Conservation (phyloP, 2,113 vertebrate genomes). For the Peromyscus californicus region DNA sequence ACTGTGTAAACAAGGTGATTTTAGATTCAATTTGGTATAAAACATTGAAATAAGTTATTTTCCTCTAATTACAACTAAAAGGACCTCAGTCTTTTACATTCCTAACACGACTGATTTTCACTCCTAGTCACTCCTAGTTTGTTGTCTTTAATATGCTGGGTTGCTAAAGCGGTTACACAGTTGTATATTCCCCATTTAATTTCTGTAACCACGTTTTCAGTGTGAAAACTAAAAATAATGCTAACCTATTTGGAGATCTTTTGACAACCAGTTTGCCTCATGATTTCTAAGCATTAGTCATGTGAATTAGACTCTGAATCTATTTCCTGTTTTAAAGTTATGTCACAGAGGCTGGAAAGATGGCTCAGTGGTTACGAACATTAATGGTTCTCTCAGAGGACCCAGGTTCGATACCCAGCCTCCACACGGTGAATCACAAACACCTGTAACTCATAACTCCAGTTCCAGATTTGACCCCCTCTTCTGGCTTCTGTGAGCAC, state of each 20-base stretch:
- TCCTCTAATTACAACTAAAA: slow-evolving; percentile 42
- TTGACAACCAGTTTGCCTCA: neutral
- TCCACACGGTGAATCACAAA: neutral
- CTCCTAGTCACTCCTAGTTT: slow-evolving; percentile 12
- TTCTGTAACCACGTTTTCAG: neutral
- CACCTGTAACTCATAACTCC: neutral
- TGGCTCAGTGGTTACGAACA: neutral
- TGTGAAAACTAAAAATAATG: slow-evolving; percentile 68
- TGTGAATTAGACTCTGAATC: neutral
- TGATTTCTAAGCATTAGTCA: slow-evolving; percentile 14
- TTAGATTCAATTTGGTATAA: neutral
- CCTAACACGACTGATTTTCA: neutral
- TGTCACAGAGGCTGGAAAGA: neutral
- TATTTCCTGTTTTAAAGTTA: slow-evolving; percentile 37
- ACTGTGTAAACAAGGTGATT: neutral
- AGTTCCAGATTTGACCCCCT: neutral
- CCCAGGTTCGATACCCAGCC: neutral
- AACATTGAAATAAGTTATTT: slow-evolving; percentile 43
- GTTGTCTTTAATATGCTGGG: neutral
- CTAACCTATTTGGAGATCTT: slow-evolving; percentile 33
- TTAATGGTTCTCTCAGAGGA: neutral
- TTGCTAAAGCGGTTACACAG: neutral
- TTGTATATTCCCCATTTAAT: slow-evolving; percentile 72
- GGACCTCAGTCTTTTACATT: neutral
- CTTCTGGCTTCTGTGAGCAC: neutral